phyloP scores from a whole-genome alignment of 2,797 vertebrate genomes.

The Takifugu rubripes region DNA sequence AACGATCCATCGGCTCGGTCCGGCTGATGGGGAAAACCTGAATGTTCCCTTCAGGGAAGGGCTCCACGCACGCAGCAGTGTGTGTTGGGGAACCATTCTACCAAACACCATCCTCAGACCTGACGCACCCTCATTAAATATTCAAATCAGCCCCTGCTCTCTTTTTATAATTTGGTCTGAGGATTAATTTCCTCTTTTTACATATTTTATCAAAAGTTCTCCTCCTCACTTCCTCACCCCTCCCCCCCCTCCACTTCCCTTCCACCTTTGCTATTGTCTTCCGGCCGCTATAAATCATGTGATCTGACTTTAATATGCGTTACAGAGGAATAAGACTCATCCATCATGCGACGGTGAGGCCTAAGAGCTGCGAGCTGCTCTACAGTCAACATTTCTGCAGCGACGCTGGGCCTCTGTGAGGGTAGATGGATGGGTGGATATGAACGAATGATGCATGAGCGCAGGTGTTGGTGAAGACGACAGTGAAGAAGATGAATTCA shows the following conservation, averaged over 20 bases:
- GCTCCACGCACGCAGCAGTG: too few relatives aligned
- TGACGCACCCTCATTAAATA: conserved; percentile 60
- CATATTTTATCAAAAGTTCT: conserved; percentile 68
- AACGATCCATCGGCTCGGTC: too few relatives aligned
- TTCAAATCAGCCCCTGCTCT: conserved; percentile 60
- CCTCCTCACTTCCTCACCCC: conserved; percentile 1
- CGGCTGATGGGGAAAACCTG: too few relatives aligned
- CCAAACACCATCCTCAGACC: conserved; percentile 22
- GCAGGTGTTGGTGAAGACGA: background rate
- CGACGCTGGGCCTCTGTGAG: conserved; percentile 26
- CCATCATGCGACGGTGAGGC: conserved; percentile 64
- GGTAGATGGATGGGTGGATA: conserved; percentile 22
- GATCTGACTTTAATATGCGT: conserved; percentile 77
- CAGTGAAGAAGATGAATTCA: too few relatives aligned
- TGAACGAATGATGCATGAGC: background rate
- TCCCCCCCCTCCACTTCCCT: conserved; percentile 15
- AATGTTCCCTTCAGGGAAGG: too few relatives aligned
- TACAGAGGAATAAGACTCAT: conserved; percentile 66
- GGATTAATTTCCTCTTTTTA: conserved; percentile 76
- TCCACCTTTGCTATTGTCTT: conserved; percentile 32
- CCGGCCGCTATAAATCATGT: conserved; percentile 62
- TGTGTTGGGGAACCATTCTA: background rate
- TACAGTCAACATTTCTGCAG: conserved; percentile 45
- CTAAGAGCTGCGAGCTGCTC: conserved; percentile 56
- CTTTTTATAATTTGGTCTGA: conserved; percentile 70